phyloP scores from a whole-genome alignment of 92 coral and sea anemone species.

The Nematostella vectensis region DNA sequence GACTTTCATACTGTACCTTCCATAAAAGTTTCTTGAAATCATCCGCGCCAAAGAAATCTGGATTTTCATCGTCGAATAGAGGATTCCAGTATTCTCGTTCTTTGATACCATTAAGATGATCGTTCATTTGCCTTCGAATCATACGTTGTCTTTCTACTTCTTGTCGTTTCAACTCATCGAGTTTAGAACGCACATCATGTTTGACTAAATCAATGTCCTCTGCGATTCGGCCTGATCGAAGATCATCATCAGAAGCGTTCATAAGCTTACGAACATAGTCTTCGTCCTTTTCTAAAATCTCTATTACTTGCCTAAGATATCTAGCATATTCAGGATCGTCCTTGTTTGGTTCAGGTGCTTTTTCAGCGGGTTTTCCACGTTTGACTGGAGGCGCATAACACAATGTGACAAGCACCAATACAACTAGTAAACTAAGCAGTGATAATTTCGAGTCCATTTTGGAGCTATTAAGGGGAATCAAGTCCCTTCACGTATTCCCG shows the following conservation, averaged over 20 bases:
- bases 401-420: constrained; percentile 25
- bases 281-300: constrained; percentile 90
- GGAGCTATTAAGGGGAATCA: no score
- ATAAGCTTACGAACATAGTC: constrained; percentile 75
- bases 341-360: constrained; percentile 18
- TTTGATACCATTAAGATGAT: constrained; percentile 71
- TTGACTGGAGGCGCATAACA: constrained; percentile 84
- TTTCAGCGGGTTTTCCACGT: constrained; percentile 21
- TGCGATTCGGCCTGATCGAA: constrained; percentile 82
- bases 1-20: constrained; percentile 47
- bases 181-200: constrained; percentile 81
- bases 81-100: constrained; percentile 97
- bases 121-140: constrained; percentile 89
- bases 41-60: constrained; percentile 85
- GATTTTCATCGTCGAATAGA: constrained; percentile 91
- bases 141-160: constrained; percentile 84
- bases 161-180: constrained; percentile 91
- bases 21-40: constrained; percentile 77
- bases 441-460: constrained; percentile 21
- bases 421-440: constrained; percentile 9
- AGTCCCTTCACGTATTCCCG: not conserved
- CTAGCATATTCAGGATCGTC: constrained; percentile 91
- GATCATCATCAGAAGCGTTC: constrained; percentile 89
- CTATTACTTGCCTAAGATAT: constrained; percentile 93
- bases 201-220: constrained; percentile 85